These are phyloP conservation scores for Spodoptera frugiperda DNA, from an alignment of 1,140 invertebrate genomes.

Conservation along the genomic window DNA sequence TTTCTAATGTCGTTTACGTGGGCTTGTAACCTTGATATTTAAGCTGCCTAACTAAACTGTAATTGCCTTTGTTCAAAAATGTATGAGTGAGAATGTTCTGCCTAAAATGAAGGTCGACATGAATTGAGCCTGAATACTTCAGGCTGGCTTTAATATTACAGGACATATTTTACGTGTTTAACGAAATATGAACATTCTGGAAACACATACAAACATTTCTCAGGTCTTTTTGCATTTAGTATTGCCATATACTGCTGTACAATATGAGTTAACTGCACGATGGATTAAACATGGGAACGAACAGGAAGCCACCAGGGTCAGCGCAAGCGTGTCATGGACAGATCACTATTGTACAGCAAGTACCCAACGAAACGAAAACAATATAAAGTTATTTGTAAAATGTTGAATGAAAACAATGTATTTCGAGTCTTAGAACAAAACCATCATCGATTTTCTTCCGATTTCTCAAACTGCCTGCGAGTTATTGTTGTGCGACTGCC, in stretches of 20 bases:
- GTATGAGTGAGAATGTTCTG: too few relatives aligned
- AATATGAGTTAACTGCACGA: not conserved
- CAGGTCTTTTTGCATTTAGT: not conserved
- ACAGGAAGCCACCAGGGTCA: constrained; percentile 17
- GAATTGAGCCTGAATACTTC: too few relatives aligned
- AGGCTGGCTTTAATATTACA: too few relatives aligned
- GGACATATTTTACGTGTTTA: not conserved
- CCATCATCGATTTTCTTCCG: not conserved
- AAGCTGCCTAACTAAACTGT: too few relatives aligned
- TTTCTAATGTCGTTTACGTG: not conserved
- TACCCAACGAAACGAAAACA: too few relatives aligned
- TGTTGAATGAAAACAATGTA: too few relatives aligned
- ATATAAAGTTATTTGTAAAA: too few relatives aligned
- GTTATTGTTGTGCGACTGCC: constrained; percentile 5
- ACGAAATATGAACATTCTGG: not conserved
- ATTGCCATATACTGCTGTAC: not conserved
- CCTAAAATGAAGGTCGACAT: too few relatives aligned
- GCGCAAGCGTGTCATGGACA: constrained; percentile 8
- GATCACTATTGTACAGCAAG: not conserved
- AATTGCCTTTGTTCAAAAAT: too few relatives aligned
- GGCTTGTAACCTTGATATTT: constrained; percentile 7
- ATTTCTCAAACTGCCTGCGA: not conserved
- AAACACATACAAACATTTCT: not conserved
- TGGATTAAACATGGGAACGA: not conserved
- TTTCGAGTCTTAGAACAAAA: not conserved